Percentiles rank a stretch among this genome's conserved stretches.
These are phyloP conservation scores for Diglossa brunneiventris DNA, from an alignment of 2,113 vertebrate genomes.

Conservation along the genomic window DNA sequence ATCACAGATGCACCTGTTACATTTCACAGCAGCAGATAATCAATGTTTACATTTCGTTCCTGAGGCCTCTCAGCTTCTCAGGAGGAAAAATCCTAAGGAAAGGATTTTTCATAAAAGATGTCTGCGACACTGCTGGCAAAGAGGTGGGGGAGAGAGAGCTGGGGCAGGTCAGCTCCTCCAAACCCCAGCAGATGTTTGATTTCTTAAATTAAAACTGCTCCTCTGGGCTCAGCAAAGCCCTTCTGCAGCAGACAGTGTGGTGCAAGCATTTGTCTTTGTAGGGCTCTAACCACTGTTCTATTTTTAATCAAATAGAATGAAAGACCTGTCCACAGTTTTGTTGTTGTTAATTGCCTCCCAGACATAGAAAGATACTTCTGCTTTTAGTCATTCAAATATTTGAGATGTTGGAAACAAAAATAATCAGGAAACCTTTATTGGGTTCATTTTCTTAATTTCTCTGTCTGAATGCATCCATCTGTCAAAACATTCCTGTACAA, in stretches of 20 bases:
- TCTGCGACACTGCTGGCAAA: neutral
- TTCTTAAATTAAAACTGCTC: neutral
- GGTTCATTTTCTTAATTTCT: constrained; percentile 15
- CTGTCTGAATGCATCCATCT: constrained; percentile 41
- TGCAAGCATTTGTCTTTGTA: neutral
- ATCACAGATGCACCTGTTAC: too few relatives aligned
- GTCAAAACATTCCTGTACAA: constrained; percentile 35
- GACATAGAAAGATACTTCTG: constrained; percentile 36
- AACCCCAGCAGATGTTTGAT: neutral
- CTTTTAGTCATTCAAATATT: constrained; percentile 39
- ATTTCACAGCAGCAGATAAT: too few relatives aligned
- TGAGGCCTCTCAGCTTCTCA: too few relatives aligned
- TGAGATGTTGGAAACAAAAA: constrained; percentile 3
- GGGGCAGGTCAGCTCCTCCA: neutral
- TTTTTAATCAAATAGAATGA: constrained; percentile 13
- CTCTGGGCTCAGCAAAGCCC: neutral
- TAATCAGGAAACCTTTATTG: constrained; percentile 12
- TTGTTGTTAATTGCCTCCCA: constrained; percentile 35
- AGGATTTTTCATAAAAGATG: too few relatives aligned
- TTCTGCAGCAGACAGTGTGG: neutral
- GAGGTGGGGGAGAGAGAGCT: neutral
- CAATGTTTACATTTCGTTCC: too few relatives aligned
- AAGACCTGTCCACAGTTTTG: neutral
- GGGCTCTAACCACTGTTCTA: neutral
- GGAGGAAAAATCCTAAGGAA: too few relatives aligned